Evolutionary conservation across 2,113 vertebrate genomes (phyloP).

Genomic region (Callithrix jacchus): DNA sequence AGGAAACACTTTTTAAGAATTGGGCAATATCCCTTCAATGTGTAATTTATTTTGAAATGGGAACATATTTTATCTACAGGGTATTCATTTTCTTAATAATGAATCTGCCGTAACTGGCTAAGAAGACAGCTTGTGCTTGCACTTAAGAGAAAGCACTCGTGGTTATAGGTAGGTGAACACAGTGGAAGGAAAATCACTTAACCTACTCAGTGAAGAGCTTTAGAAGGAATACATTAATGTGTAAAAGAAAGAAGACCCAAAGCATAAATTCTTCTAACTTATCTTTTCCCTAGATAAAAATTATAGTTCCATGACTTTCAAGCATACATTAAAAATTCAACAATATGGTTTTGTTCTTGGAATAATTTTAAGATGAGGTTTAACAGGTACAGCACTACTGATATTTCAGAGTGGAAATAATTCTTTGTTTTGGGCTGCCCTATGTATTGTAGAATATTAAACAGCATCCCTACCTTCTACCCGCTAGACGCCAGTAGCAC

Average conservation of each 20-base stretch:
- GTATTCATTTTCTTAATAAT: constrained; percentile 58
- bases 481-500: not conserved
- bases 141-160: constrained; percentile 21
- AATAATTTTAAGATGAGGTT: constrained; percentile 47
- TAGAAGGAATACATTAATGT: constrained; percentile 60
- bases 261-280: constrained; percentile 43
- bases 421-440: not conserved
- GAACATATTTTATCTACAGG: constrained; percentile 48
- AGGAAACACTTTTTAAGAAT: constrained; percentile 54
- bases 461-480: not conserved
- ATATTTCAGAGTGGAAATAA: not conserved
- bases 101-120: constrained; percentile 39
- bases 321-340: constrained; percentile 69
- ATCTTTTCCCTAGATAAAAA: constrained; percentile 56
- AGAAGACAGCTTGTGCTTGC: constrained; percentile 29
- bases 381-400: not conserved
- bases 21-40: constrained; percentile 18
- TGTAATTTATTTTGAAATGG: constrained; percentile 66
- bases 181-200: constrained; percentile 62
- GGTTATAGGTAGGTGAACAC: constrained; percentile 59
- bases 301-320: constrained; percentile 57
- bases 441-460: not conserved
- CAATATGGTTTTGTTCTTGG: constrained; percentile 26
- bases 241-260: constrained; percentile 15
- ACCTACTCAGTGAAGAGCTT: constrained; percentile 66